Conservation (phyloP, 2,113 vertebrate genomes). For the Epinephelus fuscoguttatus region DNA sequence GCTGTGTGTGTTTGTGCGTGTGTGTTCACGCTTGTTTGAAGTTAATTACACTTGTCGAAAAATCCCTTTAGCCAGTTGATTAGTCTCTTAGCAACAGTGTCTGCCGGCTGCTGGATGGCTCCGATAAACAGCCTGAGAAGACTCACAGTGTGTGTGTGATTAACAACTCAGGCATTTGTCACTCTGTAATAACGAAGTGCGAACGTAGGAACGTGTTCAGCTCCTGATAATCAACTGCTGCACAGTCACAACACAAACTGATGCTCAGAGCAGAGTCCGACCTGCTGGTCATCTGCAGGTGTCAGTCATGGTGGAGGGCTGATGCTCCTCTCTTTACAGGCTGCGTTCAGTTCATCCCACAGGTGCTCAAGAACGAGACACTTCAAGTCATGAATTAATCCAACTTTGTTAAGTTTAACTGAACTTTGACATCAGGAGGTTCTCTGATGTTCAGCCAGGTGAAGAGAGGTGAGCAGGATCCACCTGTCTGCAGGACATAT, state of each 20-base stretch:
- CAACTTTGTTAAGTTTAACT: not conserved
- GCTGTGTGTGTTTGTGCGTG: not conserved
- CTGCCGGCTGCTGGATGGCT: conserved; percentile 33
- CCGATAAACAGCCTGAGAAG: conserved; percentile 46
- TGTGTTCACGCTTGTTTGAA: conserved; percentile 37
- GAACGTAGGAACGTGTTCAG: conserved; percentile 5
- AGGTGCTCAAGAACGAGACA: not conserved
- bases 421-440: not conserved
- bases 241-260: not conserved
- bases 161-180: conserved; percentile 39
- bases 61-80: conserved; percentile 53
- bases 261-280: not conserved
- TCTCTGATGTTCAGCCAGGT: not conserved
- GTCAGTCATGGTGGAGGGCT: no score
- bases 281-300: no score
- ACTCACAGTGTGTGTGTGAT: conserved; percentile 20
- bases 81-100: conserved; percentile 57
- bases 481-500: no score
- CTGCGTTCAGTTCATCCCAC: not conserved
- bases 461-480: no score
- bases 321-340: not conserved
- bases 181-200: conserved; percentile 22
- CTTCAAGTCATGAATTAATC: not conserved
- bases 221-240: conserved; percentile 29
- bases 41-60: conserved; percentile 62